Evolutionary conservation across 30 jellyfish, hydroid and myxozoan species (phyloP), one percentile per base, ranked within the genome.

Genomic region (Turritopsis rubra): DNA sequence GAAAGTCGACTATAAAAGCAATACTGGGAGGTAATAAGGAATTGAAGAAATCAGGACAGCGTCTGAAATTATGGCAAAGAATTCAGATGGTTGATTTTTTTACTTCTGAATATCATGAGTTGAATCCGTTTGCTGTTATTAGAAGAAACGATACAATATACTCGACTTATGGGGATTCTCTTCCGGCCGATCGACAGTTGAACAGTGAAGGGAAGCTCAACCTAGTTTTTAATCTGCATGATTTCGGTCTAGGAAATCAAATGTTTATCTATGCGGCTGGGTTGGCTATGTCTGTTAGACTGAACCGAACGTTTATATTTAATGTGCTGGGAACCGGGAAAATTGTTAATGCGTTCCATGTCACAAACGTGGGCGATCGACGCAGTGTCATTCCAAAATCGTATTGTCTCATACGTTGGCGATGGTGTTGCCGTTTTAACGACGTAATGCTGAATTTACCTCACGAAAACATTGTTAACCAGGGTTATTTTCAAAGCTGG

Each of bases 211-310:
- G 77, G 16, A 68, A 19, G 19, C 19, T 7, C 30, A 68, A 68
- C 30, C 30, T 68, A 68, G 30, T 68, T 68, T 68, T 68, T 68
- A 17, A 68, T 8, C 9, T 68, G 9, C 19, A 68, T 68, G 30
- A 27, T 68, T 23, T 27, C 30, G 77, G 77, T 0, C 22, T 68
- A 16, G 77, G 77, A 8, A 68, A 68, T 22, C 77, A 27, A 27
- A 68, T 68, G 77, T 68, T 68, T 19, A 27, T 68, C 77, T 68
- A 68, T 68, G 77, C 77, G 31, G 9, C 77, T n/a, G 77, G 77
- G 19, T 68, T n/a, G 31, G 77, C 31, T 9, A 27, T 68, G 28
- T 23, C 77, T 16, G 30, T 9, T 23, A 68, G 30, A 27, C 28
- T 27, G 28, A 68, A 68, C 77, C 28, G 77, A 1, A 68, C 77